Percentiles rank a stretch among this genome's conserved stretches.
Conservation (phyloP, 1,140 invertebrate species). For the Berghia stephanieae region DNA sequence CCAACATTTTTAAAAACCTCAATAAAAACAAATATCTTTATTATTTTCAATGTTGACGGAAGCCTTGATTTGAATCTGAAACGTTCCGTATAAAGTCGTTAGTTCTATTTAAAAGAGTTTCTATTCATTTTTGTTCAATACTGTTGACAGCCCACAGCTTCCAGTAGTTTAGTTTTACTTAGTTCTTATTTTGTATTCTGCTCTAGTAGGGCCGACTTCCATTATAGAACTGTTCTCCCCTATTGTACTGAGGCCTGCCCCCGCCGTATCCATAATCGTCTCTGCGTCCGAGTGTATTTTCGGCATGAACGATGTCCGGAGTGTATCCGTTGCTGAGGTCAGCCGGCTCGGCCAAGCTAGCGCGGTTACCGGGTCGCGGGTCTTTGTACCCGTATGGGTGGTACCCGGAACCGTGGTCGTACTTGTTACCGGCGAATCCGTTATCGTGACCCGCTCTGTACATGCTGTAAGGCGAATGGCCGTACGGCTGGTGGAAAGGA, state of each 20-base stretch:
- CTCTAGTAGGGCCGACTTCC: constrained; percentile 20
- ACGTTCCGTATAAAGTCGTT: too few relatives aligned
- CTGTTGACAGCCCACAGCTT: too few relatives aligned
- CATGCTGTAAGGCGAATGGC: constrained; percentile 16
- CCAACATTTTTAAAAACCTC: too few relatives aligned
- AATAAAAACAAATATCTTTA: too few relatives aligned
- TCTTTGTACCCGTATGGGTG: constrained; percentile 1
- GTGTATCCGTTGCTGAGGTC: constrained; percentile 31
- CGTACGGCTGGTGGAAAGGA: neutral
- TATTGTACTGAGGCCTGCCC: neutral
- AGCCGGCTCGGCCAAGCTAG: neutral
- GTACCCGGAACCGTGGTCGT: too few relatives aligned
- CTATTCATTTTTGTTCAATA: too few relatives aligned
- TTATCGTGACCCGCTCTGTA: constrained; percentile 13
- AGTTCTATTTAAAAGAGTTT: too few relatives aligned
- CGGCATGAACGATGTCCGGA: constrained; percentile 16
- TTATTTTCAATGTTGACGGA: too few relatives aligned
- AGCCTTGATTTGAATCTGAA: too few relatives aligned
- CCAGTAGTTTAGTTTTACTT: too few relatives aligned
- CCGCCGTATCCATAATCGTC: neutral
- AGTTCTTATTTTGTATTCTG: too few relatives aligned
- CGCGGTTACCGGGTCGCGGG: neutral
- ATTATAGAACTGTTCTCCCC: constrained; percentile 11
- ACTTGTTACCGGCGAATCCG: neutral
- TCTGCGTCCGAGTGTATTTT: constrained; percentile 3